Percentiles rank a stretch among this genome's conserved stretches.
Evolutionary conservation across 2,888 invertebrate genomes (phyloP).

Genomic region (Pollenia griseotomentosa): DNA sequence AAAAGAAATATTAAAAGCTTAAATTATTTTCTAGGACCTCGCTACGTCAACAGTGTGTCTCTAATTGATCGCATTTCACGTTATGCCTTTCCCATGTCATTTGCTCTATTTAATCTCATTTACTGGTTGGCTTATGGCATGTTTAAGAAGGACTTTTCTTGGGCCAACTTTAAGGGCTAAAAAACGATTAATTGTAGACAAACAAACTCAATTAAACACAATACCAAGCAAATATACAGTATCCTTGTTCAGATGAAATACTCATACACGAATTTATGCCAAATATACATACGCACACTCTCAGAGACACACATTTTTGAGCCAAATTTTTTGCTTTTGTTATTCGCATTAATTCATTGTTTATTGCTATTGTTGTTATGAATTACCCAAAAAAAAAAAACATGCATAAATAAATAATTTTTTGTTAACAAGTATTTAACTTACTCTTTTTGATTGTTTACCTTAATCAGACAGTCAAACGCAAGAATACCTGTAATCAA

Average conservation of each 20-base stretch:
- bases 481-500: not conserved
- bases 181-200: not conserved
- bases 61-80: slow-evolving; percentile 93
- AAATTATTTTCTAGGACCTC: slow-evolving; percentile 78
- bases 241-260: not conserved
- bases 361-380: slow-evolving; percentile 56
- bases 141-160: slow-evolving; percentile 86
- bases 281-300: not conserved
- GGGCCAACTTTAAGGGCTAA: slow-evolving; percentile 79
- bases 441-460: slow-evolving; percentile 55
- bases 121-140: slow-evolving; percentile 95
- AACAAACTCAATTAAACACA: slow-evolving; percentile 14
- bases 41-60: slow-evolving; percentile 94
- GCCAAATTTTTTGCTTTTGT: slow-evolving; percentile 55
- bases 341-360: slow-evolving; percentile 57
- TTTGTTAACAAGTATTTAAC: slow-evolving; percentile 66
- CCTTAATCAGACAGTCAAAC: slow-evolving; percentile 13
- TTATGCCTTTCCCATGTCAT: slow-evolving; percentile 93
- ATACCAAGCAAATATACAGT: not conserved
- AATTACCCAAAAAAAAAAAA: slow-evolving; percentile 28
- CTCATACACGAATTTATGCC: slow-evolving; percentile 16
- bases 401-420: slow-evolving; percentile 53
- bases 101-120: slow-evolving; percentile 92
- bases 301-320: not conserved
- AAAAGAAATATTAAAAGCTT: slow-evolving; percentile 2